These are phyloP conservation scores for Rhyacophila brunnea DNA, from an alignment of 1,140 invertebrate species.

Conservation along the genomic window DNA sequence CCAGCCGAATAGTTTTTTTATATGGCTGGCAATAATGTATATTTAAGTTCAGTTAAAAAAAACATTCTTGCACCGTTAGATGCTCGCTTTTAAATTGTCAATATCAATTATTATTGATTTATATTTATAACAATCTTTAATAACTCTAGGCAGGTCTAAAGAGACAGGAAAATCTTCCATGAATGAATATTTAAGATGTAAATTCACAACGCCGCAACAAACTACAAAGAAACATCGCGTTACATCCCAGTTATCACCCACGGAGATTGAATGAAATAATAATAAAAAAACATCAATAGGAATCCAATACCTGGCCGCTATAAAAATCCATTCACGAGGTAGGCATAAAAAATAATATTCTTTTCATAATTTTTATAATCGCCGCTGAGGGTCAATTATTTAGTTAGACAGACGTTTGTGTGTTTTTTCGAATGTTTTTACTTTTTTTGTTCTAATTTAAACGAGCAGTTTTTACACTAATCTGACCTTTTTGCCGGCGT, in stretches of 20 bases:
- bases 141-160: no score
- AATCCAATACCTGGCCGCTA: constrained; percentile 26
- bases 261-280: no score
- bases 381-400: constrained; percentile 34
- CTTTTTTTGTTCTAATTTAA: constrained; percentile 33
- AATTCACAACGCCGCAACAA: constrained; percentile 1
- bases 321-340: constrained; percentile 8
- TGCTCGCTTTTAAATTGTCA: no score
- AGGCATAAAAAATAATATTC: constrained; percentile 24
- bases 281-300: constrained; percentile 20
- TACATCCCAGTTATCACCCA: no score
- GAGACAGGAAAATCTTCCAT: no score
- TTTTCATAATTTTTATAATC: constrained; percentile 34
- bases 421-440: constrained; percentile 25
- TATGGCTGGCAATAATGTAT: no score
- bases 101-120: no score
- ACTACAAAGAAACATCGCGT: constrained; percentile 4
- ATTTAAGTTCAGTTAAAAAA: no score
- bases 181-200: no score
- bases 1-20: no score
- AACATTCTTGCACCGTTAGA: no score
- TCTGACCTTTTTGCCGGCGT: constrained; percentile 28
- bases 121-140: no score
- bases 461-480: constrained; percentile 34
- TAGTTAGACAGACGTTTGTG: constrained; percentile 8